Conservation (phyloP, 2,113 vertebrate species). For the Glaucomys volans region DNA sequence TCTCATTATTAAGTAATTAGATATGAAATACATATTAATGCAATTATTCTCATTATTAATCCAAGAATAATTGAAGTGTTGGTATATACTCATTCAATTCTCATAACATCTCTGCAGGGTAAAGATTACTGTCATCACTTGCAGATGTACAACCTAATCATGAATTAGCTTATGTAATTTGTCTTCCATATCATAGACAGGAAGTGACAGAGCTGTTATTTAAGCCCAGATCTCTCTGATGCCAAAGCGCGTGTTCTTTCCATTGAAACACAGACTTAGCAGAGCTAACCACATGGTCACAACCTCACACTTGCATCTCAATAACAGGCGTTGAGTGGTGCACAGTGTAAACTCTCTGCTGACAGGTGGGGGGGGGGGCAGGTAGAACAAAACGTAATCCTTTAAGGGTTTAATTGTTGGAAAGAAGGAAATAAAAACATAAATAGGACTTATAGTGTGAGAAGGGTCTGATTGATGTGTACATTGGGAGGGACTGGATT, state of each 20-base stretch:
- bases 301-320: background rate
- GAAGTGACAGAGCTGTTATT: background rate
- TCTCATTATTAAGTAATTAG: too few relatives aligned
- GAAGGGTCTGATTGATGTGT: background rate
- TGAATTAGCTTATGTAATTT: background rate
- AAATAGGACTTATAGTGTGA: background rate
- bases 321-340: too few relatives aligned
- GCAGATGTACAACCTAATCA: background rate
- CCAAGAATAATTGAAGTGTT: background rate
- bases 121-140: background rate
- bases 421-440: background rate
- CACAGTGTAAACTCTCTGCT: background rate
- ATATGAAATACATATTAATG: too few relatives aligned
- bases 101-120: background rate
- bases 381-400: background rate
- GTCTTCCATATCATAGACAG: background rate
- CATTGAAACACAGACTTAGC: background rate
- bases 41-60: background rate
- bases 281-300: background rate
- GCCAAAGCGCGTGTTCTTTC: background rate
- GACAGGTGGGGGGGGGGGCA: background rate
- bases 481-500: background rate
- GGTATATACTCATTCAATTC: background rate
- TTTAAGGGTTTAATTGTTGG: constrained; percentile 11
- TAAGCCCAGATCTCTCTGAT: background rate